Evolutionary conservation across 1,140 invertebrate genomes (phyloP).

Genomic region (Wiebesia pumilae): DNA sequence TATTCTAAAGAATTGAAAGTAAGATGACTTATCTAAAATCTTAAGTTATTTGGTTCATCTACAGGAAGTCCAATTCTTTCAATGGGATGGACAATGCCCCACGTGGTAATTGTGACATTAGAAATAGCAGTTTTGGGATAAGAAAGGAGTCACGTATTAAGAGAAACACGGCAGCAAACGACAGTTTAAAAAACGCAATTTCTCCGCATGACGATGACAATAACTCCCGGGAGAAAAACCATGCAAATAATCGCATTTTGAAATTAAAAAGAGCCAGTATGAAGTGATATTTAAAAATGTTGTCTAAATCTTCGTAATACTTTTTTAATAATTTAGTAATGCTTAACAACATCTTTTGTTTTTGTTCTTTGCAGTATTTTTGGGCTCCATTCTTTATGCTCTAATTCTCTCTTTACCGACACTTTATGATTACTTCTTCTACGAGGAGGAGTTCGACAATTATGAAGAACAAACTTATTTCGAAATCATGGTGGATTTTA

Average conservation of each 20-base stretch:
- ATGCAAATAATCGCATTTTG: conserved; percentile 1
- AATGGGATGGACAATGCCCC: background rate
- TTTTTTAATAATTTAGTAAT: too few relatives aligned
- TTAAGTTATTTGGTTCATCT: background rate
- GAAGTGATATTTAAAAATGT: background rate
- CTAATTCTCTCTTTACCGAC: conserved; percentile 63
- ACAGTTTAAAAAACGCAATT: background rate
- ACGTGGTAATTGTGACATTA: background rate
- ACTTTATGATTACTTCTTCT: conserved; percentile 64
- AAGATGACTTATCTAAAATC: background rate
- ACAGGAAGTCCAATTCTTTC: background rate
- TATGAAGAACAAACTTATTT: conserved; percentile 61
- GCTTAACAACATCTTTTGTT: background rate
- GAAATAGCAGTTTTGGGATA: background rate
- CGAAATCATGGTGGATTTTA: conserved; percentile 61
- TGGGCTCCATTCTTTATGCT: conserved; percentile 62
- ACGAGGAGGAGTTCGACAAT: conserved; percentile 55
- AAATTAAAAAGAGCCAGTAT: conserved; percentile 46
- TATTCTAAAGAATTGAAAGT: background rate
- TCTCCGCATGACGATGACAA: background rate
- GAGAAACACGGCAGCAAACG: too few relatives aligned
- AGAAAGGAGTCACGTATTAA: background rate
- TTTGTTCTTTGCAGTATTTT: conserved; percentile 58
- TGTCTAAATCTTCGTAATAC: background rate
- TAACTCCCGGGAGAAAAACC: conserved; percentile 11